A percentile compares a stretch with the other conserved stretches of the same genome.
Conservation (phyloP, 1,140 invertebrate genomes). For the Calycopis cecrops region DNA sequence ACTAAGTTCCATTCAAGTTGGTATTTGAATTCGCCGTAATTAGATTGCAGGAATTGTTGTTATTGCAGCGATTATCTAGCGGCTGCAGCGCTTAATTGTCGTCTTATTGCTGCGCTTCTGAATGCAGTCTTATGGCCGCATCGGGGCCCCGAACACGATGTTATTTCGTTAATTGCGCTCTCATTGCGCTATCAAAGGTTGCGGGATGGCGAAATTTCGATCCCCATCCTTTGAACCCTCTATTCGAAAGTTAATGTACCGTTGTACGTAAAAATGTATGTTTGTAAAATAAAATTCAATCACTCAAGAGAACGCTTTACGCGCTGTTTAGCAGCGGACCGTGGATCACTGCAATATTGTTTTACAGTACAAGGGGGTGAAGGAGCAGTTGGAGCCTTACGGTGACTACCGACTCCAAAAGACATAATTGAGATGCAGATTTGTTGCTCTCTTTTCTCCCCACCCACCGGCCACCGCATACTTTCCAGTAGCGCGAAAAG, state of each 20-base stretch:
- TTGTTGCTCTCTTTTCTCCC: no score
- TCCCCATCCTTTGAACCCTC: constrained; percentile 7
- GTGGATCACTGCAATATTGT: constrained; percentile 28
- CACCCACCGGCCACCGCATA: no score
- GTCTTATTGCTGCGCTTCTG: constrained; percentile 41
- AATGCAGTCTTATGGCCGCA: constrained; percentile 38
- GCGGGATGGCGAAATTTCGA: constrained; percentile 11
- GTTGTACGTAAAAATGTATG: constrained; percentile 15
- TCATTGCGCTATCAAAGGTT: constrained; percentile 36
- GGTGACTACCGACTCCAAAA: no score
- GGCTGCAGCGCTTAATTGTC: constrained; percentile 44
- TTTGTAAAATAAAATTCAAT: constrained; percentile 41
- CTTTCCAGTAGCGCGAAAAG: no score
- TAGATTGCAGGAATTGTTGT: constrained; percentile 55
- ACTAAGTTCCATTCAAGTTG: constrained; percentile 19
- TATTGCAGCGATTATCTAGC: constrained; percentile 53
- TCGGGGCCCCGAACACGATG: constrained; percentile 43
- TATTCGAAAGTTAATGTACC: constrained; percentile 14
- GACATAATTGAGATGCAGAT: no score
- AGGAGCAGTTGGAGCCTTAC: no score
- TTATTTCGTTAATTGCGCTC: constrained; percentile 60
- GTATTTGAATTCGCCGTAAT: constrained; percentile 54
- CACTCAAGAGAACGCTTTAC: constrained; percentile 34
- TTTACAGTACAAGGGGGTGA: no score
- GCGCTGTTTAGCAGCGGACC: constrained; percentile 33